Conservation (phyloP, 2,797 vertebrate genomes). For the Intellagama lesueurii region DNA sequence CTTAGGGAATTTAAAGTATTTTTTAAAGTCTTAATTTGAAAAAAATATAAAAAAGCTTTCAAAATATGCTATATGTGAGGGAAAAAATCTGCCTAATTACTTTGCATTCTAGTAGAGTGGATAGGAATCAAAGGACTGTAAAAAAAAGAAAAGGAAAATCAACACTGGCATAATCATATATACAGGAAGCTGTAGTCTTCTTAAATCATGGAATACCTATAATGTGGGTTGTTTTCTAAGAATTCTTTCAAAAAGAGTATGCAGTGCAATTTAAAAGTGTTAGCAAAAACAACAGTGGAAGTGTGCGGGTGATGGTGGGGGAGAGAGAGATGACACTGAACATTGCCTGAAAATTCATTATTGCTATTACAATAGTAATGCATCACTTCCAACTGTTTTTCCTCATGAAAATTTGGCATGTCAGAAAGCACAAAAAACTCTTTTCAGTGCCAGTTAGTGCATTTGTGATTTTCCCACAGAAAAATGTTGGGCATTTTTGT, state of each 20-base stretch:
- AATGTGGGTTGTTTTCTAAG: background rate
- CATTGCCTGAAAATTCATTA: background rate
- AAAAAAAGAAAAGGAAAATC: background rate
- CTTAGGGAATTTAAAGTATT: conserved; percentile 25
- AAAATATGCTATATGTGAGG: conserved; percentile 5
- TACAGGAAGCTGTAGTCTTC: background rate
- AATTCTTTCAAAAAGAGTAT: background rate
- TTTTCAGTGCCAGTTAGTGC: background rate
- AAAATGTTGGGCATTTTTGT: background rate
- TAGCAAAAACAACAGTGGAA: conserved; percentile 3
- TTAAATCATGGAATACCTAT: background rate
- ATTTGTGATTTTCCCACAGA: background rate
- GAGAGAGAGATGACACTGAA: background rate
- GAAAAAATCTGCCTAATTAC: background rate
- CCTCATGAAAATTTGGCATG: background rate
- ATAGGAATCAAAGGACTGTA: background rate
- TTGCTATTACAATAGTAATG: background rate
- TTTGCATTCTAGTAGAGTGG: background rate
- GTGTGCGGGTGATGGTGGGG: background rate
- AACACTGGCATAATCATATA: background rate
- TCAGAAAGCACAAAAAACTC: background rate
- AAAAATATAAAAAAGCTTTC: conserved; percentile 7
- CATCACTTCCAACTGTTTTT: background rate
- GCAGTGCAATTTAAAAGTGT: background rate
- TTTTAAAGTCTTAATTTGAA: conserved; percentile 17